Base-by-base conservation (phyloP, 2,113 vertebrate species). In the Hypomesus transpacificus region DNA sequence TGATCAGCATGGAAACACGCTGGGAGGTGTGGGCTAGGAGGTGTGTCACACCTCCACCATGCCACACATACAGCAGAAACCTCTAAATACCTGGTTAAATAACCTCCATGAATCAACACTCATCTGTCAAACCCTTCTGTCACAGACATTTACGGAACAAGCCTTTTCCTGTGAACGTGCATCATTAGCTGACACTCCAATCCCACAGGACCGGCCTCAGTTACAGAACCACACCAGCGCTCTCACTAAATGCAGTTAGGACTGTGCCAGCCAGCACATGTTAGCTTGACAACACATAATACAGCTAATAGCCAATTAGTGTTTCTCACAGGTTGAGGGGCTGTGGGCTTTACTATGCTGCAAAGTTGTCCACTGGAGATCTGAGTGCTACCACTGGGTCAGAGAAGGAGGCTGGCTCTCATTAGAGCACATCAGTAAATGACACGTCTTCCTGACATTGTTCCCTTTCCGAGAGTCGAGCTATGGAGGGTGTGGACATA, bases 371-470 rank as follows among this genome's bases (percentile, higher is more conserved):
- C 31, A 17, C 26, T 28, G 51, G 59, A 34, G 31, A 20, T 76
- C 62, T 52, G 72, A 71, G 39, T 54, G 66, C 67, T 73, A 53
- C 50, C 66, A 28, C 34, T 75, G 64, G n/a, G 50, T 77, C 14
- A 28, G 17, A 24, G 67, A 66, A 64, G 34, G 52, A 70, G 31
- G 50, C 66, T 54, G 68, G 60, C 70, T 80, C 87, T 91, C 85
- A 87, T 89, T 90, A 90, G 85, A 84, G 83, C 71, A 56, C 83
- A 89, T 89, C 88, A 89, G 81, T 73, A 62, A 77, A 72, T 78
- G 80, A 81, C 84, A 80, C 66, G 52, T 88, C 89, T 89, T 66
- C 63, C 73, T 87, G 85, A 83, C 85, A 88, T 83, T 82, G 74
- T 79, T 75, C 77, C 77, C 54, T 68, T 70, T 54, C 65, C 17